Evolutionary conservation across 2,797 vertebrate species (phyloP).

Genomic region (Eulemur rubriventer): DNA sequence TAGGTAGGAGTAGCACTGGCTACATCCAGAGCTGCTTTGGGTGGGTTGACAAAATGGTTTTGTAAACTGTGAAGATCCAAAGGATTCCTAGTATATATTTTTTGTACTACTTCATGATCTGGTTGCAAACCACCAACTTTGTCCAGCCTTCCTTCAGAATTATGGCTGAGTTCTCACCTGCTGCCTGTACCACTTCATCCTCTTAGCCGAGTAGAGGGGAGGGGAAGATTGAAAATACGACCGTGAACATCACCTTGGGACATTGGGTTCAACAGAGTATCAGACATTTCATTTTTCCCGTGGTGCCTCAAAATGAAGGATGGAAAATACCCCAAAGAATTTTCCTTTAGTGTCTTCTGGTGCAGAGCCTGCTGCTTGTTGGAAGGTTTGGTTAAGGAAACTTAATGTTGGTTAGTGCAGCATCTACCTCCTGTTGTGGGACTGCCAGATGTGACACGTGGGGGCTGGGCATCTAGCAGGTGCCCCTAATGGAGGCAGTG

Average conservation of each 20-base stretch:
- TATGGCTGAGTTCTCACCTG: neutral
- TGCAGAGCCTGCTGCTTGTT: neutral
- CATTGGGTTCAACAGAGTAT: neutral
- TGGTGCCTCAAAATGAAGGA: neutral
- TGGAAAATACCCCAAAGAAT: neutral
- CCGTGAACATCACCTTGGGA: neutral
- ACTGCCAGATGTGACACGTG: neutral
- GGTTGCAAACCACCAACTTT: neutral
- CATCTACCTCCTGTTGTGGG: neutral
- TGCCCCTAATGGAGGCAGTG: neutral
- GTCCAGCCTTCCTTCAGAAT: neutral
- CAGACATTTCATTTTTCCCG: neutral
- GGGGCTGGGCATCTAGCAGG: neutral
- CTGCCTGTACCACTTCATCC: neutral
- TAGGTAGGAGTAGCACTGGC: neutral
- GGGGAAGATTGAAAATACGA: neutral
- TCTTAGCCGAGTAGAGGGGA: neutral
- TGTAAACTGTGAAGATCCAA: neutral
- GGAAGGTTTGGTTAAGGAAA: neutral
- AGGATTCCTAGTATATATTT: neutral
- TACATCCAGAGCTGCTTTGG: neutral
- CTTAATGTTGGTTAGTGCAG: neutral
- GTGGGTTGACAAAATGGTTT: neutral
- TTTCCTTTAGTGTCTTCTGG: neutral
- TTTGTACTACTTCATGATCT: neutral